Conservation (phyloP, 1,140 invertebrate genomes). For the Musca vetustissima region DNA sequence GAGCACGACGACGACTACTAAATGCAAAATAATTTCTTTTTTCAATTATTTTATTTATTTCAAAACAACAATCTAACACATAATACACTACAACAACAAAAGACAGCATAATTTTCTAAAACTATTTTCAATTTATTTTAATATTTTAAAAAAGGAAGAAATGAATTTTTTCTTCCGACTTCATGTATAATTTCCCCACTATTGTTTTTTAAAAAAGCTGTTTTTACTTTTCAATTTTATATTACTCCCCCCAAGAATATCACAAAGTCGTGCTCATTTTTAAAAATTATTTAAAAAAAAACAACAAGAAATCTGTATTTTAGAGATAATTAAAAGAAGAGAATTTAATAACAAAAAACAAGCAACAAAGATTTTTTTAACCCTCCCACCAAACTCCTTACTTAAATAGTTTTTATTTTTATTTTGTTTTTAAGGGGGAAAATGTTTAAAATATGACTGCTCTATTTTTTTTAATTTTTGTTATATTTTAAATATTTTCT, state of each 20-base stretch:
- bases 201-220: neutral
- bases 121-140: too few relatives aligned
- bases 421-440: too few relatives aligned
- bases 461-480: too few relatives aligned
- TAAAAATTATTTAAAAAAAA: neutral
- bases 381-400: neutral
- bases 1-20: constrained; percentile 35
- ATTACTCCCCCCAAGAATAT: neutral
- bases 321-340: constrained; percentile 24
- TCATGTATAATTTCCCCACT: too few relatives aligned
- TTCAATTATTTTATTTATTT: neutral
- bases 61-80: neutral
- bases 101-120: too few relatives aligned
- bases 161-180: too few relatives aligned
- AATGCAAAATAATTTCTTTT: too few relatives aligned
- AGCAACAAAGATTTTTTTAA: constrained; percentile 21
- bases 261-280: constrained; percentile 16
- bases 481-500: neutral
- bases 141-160: too few relatives aligned
- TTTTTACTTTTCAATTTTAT: neutral
- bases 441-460: constrained; percentile 1
- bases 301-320: neutral
- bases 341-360: constrained; percentile 24
- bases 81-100: too few relatives aligned
- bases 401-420: constrained; percentile 8